Evolutionary conservation across 1,140 invertebrate genomes (phyloP).

Genomic region (Dryas iulia): DNA sequence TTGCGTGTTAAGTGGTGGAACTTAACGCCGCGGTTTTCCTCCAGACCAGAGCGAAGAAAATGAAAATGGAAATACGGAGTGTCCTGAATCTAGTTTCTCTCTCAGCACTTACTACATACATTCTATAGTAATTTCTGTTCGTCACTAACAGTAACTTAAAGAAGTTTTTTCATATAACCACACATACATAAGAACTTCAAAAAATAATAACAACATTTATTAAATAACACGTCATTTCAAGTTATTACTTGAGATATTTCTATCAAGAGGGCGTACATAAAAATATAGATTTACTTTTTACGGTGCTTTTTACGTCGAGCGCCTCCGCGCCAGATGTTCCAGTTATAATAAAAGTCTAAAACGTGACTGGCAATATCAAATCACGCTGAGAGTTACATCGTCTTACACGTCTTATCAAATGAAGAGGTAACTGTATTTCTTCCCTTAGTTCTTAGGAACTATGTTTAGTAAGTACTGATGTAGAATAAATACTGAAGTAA

Average conservation of each 20-base stretch:
- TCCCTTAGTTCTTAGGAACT: background rate
- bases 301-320: background rate
- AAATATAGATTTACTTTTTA: slow-evolving; percentile 2
- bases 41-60: background rate
- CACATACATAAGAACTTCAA: too few relatives aligned
- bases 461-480: background rate
- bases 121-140: too few relatives aligned
- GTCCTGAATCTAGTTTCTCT: too few relatives aligned
- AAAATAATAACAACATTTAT: background rate
- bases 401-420: background rate
- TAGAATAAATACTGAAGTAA: too few relatives aligned
- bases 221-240: slow-evolving; percentile 5
- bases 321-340: background rate
- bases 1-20: too few relatives aligned
- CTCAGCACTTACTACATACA: too few relatives aligned
- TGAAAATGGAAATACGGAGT: background rate
- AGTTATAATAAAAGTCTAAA: background rate
- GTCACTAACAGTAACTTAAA: too few relatives aligned
- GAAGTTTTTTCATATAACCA: too few relatives aligned
- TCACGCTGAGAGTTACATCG: background rate
- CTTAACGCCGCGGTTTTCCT: too few relatives aligned
- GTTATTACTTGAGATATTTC: background rate
- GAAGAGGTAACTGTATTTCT: background rate
- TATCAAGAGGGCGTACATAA: background rate
- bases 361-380: background rate